Evolutionary conservation across 2,888 invertebrate genomes (phyloP), one percentile per base, ranked within the genome.

Genomic region (Lithophane ornitopus): DNA sequence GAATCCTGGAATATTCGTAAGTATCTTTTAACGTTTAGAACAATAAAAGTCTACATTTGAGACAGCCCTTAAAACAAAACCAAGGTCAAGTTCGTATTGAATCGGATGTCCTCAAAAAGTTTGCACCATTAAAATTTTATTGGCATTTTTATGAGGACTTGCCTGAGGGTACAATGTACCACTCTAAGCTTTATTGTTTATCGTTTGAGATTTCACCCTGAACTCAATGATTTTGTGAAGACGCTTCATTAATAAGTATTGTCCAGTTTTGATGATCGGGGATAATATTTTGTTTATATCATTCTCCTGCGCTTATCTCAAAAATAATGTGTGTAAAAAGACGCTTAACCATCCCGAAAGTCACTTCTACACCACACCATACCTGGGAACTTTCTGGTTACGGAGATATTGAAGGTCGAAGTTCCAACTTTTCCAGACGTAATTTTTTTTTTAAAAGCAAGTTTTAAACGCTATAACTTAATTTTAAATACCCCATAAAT

Each of bases 31-130:
- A 56, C 11, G 16, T 44, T 44, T 12, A 26, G 11, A 26, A 19
- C n/a, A 26, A 7, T 19, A 19, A 26, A 26, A 65, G 52, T 70
- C 12, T 39, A 11, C 14, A 62, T 44, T 22, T 22, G 73, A 49
- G 76, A 26, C 78, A 85, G 22, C 85, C 83, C 80, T 82, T 65
- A 72, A 65, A 72, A 46, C 70, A 41, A 70, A 62, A 82, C 70
- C 88, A 81, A 90, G 89, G 90, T 81, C 90, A 89, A 88, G 86
- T 85, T 84, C 83, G 63, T 77, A 78, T 69, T 80, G 59, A 79
- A 80, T 73, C 71, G 41, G 70, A 62, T 74, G 84, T 78, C 79
- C 76, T 86, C 69, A 88, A 80, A 81, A 85, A 82, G 56, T 83
- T 80, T 58, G 62, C 71, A 19, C 56, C 76, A 70, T 82, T 76